These are phyloP conservation scores for Spodoptera exigua DNA, from an alignment of 2,888 invertebrate genomes.

Conservation along the genomic window DNA sequence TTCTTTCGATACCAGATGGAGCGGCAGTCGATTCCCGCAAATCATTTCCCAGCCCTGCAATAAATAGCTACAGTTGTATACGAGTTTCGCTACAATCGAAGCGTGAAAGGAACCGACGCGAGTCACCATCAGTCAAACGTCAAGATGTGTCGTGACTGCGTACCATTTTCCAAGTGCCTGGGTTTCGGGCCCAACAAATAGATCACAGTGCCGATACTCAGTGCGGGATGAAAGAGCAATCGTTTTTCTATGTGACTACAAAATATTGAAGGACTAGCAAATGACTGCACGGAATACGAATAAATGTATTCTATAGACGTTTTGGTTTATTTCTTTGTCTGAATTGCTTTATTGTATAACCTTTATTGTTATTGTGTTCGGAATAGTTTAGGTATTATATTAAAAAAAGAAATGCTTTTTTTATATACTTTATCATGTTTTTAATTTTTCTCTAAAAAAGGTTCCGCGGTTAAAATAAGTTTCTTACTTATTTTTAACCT, in stretches of 20 bases:
- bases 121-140: constrained; percentile 80
- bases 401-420: too few species aligned
- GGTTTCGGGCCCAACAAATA: constrained; percentile 76
- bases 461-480: too few species aligned
- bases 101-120: constrained; percentile 65
- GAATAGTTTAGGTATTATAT: neutral
- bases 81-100: constrained; percentile 59
- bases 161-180: constrained; percentile 81
- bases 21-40: constrained; percentile 52
- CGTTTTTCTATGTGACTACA: constrained; percentile 61
- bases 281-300: constrained; percentile 45
- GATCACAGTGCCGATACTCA: constrained; percentile 70
- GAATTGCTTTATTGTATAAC: neutral
- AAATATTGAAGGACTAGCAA: constrained; percentile 55
- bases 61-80: constrained; percentile 60
- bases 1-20: constrained; percentile 38
- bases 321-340: constrained; percentile 31
- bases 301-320: constrained; percentile 24
- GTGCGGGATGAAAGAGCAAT: constrained; percentile 62
- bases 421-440: too few species aligned
- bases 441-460: too few species aligned
- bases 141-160: constrained; percentile 77
- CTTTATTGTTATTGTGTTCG: constrained; percentile 1
- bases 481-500: too few species aligned
- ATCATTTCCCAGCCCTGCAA: constrained; percentile 54